Conservation (phyloP, 2,888 invertebrate species). For the Chymomyza fuscimana region DNA sequence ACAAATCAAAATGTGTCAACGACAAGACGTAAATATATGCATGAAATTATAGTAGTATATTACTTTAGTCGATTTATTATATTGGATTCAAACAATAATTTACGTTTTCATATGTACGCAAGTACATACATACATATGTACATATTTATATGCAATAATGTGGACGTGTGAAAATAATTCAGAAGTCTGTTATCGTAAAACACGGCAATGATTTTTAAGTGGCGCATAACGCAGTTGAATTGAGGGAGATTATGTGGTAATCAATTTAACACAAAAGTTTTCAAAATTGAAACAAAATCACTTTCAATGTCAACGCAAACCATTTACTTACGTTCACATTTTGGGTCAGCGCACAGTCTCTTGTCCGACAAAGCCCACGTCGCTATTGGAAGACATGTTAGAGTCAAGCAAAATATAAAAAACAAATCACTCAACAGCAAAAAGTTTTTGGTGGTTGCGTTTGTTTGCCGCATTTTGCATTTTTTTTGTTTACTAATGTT, state of each 20-base stretch:
- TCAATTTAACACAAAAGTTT: background rate
- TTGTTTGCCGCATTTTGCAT: slow-evolving; percentile 66
- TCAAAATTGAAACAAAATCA: background rate
- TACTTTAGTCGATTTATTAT: too few relatives aligned
- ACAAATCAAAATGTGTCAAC: background rate
- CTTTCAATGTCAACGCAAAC: background rate
- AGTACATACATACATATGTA: too few relatives aligned
- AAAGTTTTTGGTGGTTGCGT: slow-evolving; percentile 47
- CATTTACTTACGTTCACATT: slow-evolving; percentile 84
- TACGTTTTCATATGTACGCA: too few relatives aligned
- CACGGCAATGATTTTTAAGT: background rate
- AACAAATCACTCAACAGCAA: slow-evolving; percentile 43
- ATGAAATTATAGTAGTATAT: too few relatives aligned
- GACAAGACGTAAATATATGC: background rate
- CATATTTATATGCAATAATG: background rate
- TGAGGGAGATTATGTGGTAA: background rate
- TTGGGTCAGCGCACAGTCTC: slow-evolving; percentile 85
- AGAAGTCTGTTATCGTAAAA: background rate
- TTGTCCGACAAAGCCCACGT: slow-evolving; percentile 82
- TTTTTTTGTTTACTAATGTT: slow-evolving; percentile 45
- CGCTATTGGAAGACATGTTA: slow-evolving; percentile 54
- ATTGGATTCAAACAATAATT: too few relatives aligned
- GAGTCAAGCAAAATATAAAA: slow-evolving; percentile 27
- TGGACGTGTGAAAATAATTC: background rate
- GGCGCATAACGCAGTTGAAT: background rate